Percentiles rank a stretch among this genome's conserved stretches.
These are phyloP conservation scores for Acanthurus tractus DNA, from an alignment of 2,797 vertebrate species.

Conservation along the genomic window DNA sequence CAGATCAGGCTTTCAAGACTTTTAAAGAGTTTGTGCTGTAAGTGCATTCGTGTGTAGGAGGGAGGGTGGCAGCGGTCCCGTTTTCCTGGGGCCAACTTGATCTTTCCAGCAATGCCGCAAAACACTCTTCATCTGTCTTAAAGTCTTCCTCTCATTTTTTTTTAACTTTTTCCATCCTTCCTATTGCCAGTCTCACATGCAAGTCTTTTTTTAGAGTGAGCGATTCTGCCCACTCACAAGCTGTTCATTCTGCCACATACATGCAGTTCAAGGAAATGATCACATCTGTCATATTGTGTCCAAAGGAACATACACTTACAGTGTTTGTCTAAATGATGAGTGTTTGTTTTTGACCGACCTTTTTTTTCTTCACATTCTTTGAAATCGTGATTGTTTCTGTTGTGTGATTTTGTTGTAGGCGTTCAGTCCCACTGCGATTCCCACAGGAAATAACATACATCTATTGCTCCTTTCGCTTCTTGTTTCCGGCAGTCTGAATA, in stretches of 20 bases:
- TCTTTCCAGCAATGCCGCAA: slow-evolving; percentile 58
- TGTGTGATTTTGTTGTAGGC: slow-evolving; percentile 40
- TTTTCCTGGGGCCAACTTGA: slow-evolving; percentile 65
- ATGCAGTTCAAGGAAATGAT: slow-evolving; percentile 59
- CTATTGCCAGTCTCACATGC: slow-evolving; percentile 60
- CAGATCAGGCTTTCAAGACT: slow-evolving; percentile 32
- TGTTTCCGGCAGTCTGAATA: slow-evolving; percentile 58
- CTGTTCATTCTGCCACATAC: slow-evolving; percentile 68
- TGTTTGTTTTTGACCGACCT: neutral
- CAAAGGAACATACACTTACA: slow-evolving; percentile 32
- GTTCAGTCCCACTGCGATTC: slow-evolving; percentile 33
- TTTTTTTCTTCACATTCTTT: slow-evolving; percentile 21
- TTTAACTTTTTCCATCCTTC: slow-evolving; percentile 54
- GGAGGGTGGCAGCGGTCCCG: slow-evolving; percentile 66
- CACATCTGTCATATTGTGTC: slow-evolving; percentile 76
- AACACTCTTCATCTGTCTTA: slow-evolving; percentile 61
- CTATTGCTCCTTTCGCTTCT: slow-evolving; percentile 34
- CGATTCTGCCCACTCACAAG: slow-evolving; percentile 77
- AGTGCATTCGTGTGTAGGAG: slow-evolving; percentile 64
- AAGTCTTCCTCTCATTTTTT: slow-evolving; percentile 62
- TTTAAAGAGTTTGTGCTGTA: slow-evolving; percentile 41
- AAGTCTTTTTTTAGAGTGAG: slow-evolving; percentile 71
- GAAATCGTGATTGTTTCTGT: slow-evolving; percentile 42
- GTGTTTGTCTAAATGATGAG: slow-evolving; percentile 33
- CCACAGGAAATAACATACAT: slow-evolving; percentile 54